phyloP scores from a whole-genome alignment of 1,140 invertebrate species.

The Oscheius sp. region DNA sequence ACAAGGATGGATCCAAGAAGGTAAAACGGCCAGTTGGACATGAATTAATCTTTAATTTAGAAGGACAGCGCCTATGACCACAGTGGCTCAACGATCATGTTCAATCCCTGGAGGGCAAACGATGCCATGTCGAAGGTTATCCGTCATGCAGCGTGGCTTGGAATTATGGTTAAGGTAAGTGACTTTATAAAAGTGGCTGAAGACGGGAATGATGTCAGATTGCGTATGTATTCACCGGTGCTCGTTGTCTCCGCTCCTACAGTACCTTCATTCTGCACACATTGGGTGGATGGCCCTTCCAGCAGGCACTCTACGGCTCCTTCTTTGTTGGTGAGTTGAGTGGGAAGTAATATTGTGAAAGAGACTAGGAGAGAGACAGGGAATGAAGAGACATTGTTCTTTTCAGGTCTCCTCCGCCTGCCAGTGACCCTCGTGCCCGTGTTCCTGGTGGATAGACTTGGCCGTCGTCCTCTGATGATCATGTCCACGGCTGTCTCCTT shows the following conservation, averaged over 20 bases:
- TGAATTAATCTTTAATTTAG: slow-evolving; percentile 1
- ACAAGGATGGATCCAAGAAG: slow-evolving; percentile 4
- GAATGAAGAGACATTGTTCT: background rate
- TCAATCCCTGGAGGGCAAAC: slow-evolving; percentile 43
- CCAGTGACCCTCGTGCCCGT: slow-evolving; percentile 42
- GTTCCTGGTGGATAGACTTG: slow-evolving; percentile 37
- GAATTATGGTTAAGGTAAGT: slow-evolving; percentile 45
- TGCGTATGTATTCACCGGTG: slow-evolving; percentile 46
- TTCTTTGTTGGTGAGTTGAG: slow-evolving; percentile 22
- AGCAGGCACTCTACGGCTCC: slow-evolving; percentile 33
- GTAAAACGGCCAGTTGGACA: background rate
- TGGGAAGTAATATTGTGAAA: no score
- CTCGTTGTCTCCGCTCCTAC: slow-evolving; percentile 40
- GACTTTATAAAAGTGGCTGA: background rate
- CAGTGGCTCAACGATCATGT: slow-evolving; percentile 37
- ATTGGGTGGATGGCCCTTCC: slow-evolving; percentile 28
- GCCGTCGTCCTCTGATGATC: slow-evolving; percentile 41
- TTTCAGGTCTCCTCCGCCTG: slow-evolving; percentile 39
- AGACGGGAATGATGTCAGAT: slow-evolving; percentile 27
- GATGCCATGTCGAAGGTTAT: slow-evolving; percentile 38
- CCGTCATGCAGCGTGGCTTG: slow-evolving; percentile 45
- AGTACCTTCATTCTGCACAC: slow-evolving; percentile 42
- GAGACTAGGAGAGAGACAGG: no score
- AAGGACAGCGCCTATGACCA: slow-evolving; percentile 11
- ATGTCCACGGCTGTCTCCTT: slow-evolving; percentile 33